Evolutionary conservation across 2,888 invertebrate species (phyloP).

Genomic region (Tuberolachnus salignus): DNA sequence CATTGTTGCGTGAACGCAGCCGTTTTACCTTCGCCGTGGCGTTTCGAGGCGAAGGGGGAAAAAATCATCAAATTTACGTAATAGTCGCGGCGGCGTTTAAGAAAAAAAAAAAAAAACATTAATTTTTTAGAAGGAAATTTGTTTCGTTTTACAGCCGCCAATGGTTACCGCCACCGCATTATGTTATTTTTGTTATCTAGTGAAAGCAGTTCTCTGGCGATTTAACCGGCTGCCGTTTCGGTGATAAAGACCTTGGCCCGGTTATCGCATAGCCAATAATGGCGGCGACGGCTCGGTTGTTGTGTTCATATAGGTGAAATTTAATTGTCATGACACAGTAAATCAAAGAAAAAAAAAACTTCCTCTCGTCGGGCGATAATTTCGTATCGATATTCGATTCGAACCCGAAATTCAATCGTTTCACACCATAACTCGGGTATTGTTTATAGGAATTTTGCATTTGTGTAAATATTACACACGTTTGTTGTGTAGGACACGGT

Average conservation of each 20-base stretch:
- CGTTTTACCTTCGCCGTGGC: not conserved
- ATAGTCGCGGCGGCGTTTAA: not conserved
- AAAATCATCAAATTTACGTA: not conserved
- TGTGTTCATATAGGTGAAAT: not conserved
- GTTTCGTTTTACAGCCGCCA: not conserved
- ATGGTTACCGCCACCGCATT: not conserved
- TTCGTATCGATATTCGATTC: too few species aligned
- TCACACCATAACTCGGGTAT: too few species aligned
- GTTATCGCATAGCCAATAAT: not conserved
- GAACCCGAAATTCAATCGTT: too few species aligned
- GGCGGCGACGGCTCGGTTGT: not conserved
- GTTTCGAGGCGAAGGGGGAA: not conserved
- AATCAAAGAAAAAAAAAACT: slow-evolving; percentile 6
- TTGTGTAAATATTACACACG: too few species aligned
- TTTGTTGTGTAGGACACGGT: too few species aligned
- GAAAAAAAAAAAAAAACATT: not conserved
- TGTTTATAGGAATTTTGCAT: too few species aligned
- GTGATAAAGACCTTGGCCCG: slow-evolving; percentile 46
- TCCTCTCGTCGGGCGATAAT: not conserved
- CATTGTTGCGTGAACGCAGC: not conserved
- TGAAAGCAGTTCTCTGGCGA: slow-evolving; percentile 28
- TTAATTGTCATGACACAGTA: slow-evolving; percentile 2
- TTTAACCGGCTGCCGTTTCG: slow-evolving; percentile 10
- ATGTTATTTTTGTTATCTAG: slow-evolving; percentile 9
- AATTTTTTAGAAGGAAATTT: not conserved